A percentile compares a stretch with the other conserved stretches of the same genome.
Conservation (phyloP, 2,888 invertebrate species). For the Himalopsyche anomala region DNA sequence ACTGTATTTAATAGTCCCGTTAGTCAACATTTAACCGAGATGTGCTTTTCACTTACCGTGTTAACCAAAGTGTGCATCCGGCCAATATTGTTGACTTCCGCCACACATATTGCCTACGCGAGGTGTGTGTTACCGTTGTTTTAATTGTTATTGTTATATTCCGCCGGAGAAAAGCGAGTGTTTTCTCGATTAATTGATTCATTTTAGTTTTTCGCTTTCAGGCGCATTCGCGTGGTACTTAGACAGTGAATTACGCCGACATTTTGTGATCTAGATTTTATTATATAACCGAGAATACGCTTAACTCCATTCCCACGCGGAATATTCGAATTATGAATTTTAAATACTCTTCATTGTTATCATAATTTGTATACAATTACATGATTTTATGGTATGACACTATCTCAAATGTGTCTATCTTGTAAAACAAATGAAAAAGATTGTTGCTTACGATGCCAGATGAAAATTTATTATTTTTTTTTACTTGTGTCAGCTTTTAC, state of each 20-base stretch:
- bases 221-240: slow-evolving; percentile 1
- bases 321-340: too few relatives aligned
- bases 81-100: slow-evolving; percentile 20
- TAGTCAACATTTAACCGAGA: not conserved
- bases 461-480: too few relatives aligned
- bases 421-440: too few relatives aligned
- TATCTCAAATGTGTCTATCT: too few relatives aligned
- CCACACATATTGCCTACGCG: not conserved
- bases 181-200: slow-evolving; percentile 1
- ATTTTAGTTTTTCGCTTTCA: slow-evolving; percentile 37
- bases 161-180: slow-evolving; percentile 14
- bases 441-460: too few relatives aligned
- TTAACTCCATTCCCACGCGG: too few relatives aligned
- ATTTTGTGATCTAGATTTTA: too few relatives aligned
- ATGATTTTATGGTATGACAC: too few relatives aligned
- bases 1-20: not conserved
- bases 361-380: too few relatives aligned
- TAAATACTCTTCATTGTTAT: too few relatives aligned
- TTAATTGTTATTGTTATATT: not conserved
- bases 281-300: too few relatives aligned
- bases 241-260: not conserved
- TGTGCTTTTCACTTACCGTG: slow-evolving; percentile 17
- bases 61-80: slow-evolving; percentile 37
- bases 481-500: too few relatives aligned
- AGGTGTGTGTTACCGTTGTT: slow-evolving; percentile 27